Conservation (phyloP, 1,140 invertebrate species). For the Drosophila leontia region DNA sequence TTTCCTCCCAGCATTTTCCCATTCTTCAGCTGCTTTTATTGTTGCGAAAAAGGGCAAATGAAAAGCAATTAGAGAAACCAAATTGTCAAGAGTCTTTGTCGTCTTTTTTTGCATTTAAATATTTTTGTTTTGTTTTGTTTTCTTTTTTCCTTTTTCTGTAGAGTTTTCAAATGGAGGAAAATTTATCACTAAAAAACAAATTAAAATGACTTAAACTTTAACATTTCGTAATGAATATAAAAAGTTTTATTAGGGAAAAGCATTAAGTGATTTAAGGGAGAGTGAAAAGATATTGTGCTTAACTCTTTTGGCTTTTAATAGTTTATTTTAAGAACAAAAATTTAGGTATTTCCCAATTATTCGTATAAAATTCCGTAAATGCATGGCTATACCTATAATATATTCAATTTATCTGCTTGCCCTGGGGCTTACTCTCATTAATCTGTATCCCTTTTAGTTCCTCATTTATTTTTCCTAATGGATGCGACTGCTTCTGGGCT, state of each 20-base stretch:
- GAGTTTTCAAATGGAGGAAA: background rate
- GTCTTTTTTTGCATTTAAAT: slow-evolving; percentile 19
- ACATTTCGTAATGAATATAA: slow-evolving; percentile 8
- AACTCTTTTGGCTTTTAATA: background rate
- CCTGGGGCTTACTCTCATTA: slow-evolving; percentile 37
- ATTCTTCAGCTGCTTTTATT: slow-evolving; percentile 38
- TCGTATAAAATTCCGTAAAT: background rate
- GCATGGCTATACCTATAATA: background rate
- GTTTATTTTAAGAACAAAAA: background rate
- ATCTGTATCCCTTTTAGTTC: slow-evolving; percentile 39
- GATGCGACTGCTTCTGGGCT: background rate
- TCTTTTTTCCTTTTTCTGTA: background rate
- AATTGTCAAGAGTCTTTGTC: slow-evolving; percentile 33
- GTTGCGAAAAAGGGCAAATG: slow-evolving; percentile 46
- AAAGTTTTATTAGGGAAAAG: background rate
- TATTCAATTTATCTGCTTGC: slow-evolving; percentile 3
- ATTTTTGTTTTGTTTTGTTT: background rate
- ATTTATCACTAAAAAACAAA: slow-evolving; percentile 13
- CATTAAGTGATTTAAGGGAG: background rate
- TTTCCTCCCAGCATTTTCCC: background rate
- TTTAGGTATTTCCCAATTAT: background rate
- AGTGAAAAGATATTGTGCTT: background rate
- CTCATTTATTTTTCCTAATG: slow-evolving; percentile 44
- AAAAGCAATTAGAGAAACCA: slow-evolving; percentile 50
- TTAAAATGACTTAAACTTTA: slow-evolving; percentile 10